Evolutionary conservation across 2,888 invertebrate genomes (phyloP).

Genomic region (Epinotia ramella): DNA sequence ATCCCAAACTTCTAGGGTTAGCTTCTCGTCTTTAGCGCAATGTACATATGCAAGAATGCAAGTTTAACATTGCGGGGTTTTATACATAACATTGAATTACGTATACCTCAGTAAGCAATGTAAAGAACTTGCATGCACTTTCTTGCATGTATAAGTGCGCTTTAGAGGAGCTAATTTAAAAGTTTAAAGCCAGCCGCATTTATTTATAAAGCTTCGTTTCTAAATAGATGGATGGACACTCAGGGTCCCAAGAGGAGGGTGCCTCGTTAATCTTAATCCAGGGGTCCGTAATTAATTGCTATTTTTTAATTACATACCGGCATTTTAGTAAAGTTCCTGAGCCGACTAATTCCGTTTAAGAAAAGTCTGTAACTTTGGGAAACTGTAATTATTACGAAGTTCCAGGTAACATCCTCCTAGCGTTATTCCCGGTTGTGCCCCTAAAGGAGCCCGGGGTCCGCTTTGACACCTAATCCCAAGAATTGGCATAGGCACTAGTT

Average conservation of each 20-base stretch:
- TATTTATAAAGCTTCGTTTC: not conserved
- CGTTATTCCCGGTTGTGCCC: no score
- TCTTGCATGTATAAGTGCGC: no score
- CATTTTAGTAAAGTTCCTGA: constrained; percentile 27
- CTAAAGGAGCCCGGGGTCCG: no score
- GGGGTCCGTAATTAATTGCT: constrained; percentile 43
- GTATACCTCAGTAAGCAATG: no score
- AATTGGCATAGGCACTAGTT: no score
- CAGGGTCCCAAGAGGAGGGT: constrained; percentile 28
- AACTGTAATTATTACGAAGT: not conserved
- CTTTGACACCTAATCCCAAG: no score
- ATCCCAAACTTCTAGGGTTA: no score
- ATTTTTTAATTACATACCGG: constrained; percentile 45
- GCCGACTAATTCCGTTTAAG: constrained; percentile 18
- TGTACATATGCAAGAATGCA: no score
- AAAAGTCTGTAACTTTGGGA: not conserved
- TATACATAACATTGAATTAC: no score
- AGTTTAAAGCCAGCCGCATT: not conserved
- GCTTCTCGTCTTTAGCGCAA: no score
- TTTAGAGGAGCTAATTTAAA: not conserved
- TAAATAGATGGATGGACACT: not conserved
- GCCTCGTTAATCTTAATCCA: constrained; percentile 42
- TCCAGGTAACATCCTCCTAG: not conserved
- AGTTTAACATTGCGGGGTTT: no score
- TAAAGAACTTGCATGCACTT: no score